phyloP scores from a whole-genome alignment of 2,113 vertebrate species.

The Raphicerus campestris region DNA sequence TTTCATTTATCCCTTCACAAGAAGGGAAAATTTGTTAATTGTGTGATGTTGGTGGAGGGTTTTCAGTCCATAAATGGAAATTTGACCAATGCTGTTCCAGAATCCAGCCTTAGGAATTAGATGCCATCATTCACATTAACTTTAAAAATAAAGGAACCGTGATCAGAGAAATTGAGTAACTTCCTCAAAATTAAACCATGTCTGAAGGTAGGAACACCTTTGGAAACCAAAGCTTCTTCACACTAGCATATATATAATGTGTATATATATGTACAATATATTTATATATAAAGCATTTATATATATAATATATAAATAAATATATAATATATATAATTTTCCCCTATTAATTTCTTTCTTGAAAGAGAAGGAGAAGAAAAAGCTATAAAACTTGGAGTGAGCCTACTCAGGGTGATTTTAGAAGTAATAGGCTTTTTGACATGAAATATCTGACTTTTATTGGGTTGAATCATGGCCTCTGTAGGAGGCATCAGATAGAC shows the following conservation, averaged over 20 bases:
- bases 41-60: background rate
- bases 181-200: background rate
- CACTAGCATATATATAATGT: background rate
- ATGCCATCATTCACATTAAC: background rate
- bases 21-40: constrained; percentile 9
- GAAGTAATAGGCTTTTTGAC: background rate
- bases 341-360: background rate
- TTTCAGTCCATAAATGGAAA: background rate
- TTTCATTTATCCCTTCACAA: background rate
- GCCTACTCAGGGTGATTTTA: background rate
- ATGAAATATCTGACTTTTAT: constrained; percentile 23
- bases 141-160: background rate
- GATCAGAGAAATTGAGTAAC: background rate
- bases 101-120: background rate
- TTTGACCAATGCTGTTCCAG: background rate
- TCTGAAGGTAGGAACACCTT: background rate
- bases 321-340: background rate
- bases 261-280: too few species aligned
- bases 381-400: background rate
- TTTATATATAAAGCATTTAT: too few species aligned
- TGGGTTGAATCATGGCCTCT: background rate
- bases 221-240: background rate
- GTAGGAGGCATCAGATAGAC: background rate
- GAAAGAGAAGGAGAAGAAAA: background rate
- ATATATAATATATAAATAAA: too few species aligned